phyloP scores from a whole-genome alignment of 2,888 invertebrate species.

The Clepsis dumicolana region DNA sequence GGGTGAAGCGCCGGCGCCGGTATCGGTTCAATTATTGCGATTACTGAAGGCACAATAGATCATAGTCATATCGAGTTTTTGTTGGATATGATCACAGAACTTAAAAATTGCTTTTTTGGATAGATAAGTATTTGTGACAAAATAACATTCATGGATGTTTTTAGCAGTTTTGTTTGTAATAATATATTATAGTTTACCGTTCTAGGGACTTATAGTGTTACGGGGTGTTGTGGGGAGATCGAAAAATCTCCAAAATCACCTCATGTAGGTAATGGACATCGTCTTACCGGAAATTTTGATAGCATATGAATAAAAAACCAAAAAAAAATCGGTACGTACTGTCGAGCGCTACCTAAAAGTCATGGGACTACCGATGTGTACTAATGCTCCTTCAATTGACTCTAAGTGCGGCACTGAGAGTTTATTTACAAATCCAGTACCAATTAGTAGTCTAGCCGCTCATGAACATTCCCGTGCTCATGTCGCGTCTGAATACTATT shows the following conservation, averaged over 20 bases:
- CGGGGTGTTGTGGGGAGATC: too few relatives aligned
- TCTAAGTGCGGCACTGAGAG: background rate
- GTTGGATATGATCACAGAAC: background rate
- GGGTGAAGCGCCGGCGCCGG: constrained; percentile 30
- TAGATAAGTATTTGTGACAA: background rate
- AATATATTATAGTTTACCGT: too few relatives aligned
- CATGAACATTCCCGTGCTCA: background rate
- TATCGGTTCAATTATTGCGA: constrained; percentile 59
- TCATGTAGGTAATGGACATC: too few relatives aligned
- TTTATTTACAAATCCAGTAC: constrained; percentile 1
- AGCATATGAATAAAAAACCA: too few relatives aligned
- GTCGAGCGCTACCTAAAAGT: too few relatives aligned
- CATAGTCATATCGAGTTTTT: constrained; percentile 14
- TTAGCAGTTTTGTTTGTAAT: too few relatives aligned
- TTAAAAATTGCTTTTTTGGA: too few relatives aligned
- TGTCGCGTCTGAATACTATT: background rate
- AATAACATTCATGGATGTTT: background rate
- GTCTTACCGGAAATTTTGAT: too few relatives aligned
- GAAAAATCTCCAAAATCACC: too few relatives aligned
- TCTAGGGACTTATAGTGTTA: too few relatives aligned
- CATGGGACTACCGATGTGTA: too few relatives aligned
- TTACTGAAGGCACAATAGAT: constrained; percentile 64
- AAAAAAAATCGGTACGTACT: too few relatives aligned
- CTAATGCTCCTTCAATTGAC: background rate
- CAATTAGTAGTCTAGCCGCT: constrained; percentile 5